Conservation (phyloP, 2,113 vertebrate genomes). For the Theristicus caerulescens region DNA sequence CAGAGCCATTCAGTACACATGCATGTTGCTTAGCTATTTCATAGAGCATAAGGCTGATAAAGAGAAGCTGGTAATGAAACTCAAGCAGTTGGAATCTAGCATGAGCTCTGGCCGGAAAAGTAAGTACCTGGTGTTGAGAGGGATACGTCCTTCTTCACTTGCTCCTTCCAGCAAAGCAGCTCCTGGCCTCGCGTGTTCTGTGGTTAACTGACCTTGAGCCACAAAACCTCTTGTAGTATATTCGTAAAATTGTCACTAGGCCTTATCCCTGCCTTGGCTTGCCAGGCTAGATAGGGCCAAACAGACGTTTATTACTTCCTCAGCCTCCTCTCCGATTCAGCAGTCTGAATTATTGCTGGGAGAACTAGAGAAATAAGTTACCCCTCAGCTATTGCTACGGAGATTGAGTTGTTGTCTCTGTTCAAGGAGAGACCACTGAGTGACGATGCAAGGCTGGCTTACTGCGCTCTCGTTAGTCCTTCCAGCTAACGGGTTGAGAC, state of each 20-base stretch:
- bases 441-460: not conserved
- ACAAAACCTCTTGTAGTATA: not conserved
- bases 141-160: not conserved
- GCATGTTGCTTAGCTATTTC: conserved; percentile 86
- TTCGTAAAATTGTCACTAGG: not conserved
- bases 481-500: not conserved
- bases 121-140: conserved; percentile 78
- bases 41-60: conserved; percentile 78
- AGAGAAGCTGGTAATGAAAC: conserved; percentile 81
- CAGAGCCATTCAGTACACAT: conserved; percentile 93
- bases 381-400: not conserved
- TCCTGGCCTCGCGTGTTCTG: not conserved
- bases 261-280: not conserved
- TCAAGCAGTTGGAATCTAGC: conserved; percentile 86
- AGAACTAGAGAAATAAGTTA: not conserved
- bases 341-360: fast-evolving
- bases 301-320: not conserved
- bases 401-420: not conserved
- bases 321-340: not conserved
- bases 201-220: not conserved
- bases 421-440: not conserved
- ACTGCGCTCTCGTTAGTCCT: not conserved
- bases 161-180: not conserved
- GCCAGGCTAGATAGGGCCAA: not conserved
- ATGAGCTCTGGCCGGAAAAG: conserved; percentile 92